A percentile compares a stretch with the other conserved stretches of the same genome.
Conservation (phyloP, 2,888 invertebrate species). For the Leptopilina drosophilae region DNA sequence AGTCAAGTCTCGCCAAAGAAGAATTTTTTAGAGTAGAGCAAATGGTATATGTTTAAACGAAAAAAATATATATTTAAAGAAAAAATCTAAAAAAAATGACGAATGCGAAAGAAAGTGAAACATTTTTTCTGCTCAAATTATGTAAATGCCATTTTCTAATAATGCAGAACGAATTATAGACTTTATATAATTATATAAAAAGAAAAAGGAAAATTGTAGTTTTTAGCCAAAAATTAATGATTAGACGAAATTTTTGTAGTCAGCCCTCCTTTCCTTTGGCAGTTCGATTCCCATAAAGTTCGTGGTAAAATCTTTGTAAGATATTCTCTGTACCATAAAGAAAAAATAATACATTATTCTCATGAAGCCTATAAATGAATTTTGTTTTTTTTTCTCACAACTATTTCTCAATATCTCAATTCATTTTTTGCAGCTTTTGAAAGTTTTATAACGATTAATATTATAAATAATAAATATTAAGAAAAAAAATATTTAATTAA, state of each 20-base stretch:
- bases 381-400: slow-evolving; percentile 41
- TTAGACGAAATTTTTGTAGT: slow-evolving; percentile 24
- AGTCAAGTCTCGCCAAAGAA: slow-evolving; percentile 39
- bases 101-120: slow-evolving; percentile 24
- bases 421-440: too few species aligned
- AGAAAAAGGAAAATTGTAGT: slow-evolving; percentile 1
- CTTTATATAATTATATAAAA: slow-evolving; percentile 18
- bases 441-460: too few species aligned
- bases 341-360: slow-evolving; percentile 70
- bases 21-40: slow-evolving; percentile 30
- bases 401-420: background rate
- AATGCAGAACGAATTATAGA: slow-evolving; percentile 24
- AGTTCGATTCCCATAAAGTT: slow-evolving; percentile 67
- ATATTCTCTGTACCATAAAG: slow-evolving; percentile 71
- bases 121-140: slow-evolving; percentile 26
- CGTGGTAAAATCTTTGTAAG: slow-evolving; percentile 70
- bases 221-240: slow-evolving; percentile 15
- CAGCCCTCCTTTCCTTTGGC: slow-evolving; percentile 57
- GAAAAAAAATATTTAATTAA: too few species aligned
- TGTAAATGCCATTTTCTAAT: slow-evolving; percentile 28
- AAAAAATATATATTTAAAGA: too few species aligned
- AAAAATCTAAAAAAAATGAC: background rate
- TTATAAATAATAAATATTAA: too few species aligned
- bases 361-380: slow-evolving; percentile 49
- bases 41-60: background rate